phyloP scores from a whole-genome alignment of 2,797 vertebrate genomes.

The Sus cebifrons region DNA sequence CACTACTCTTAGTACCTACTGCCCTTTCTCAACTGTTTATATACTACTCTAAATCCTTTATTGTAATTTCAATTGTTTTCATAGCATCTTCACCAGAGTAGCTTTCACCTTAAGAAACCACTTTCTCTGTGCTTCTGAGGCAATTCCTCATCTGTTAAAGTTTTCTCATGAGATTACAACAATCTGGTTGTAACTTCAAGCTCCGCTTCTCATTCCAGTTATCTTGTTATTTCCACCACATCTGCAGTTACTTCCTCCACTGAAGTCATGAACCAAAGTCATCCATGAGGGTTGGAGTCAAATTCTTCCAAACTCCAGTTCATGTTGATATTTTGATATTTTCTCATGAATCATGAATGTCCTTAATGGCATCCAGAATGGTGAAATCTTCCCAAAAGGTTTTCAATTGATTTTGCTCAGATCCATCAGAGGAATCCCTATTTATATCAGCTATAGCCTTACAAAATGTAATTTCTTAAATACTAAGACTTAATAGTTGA shows the following conservation, averaged over 20 bases:
- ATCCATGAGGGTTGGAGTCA: neutral
- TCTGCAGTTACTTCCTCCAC: neutral
- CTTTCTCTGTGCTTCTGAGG: neutral
- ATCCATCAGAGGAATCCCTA: neutral
- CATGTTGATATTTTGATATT: neutral
- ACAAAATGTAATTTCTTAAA: neutral
- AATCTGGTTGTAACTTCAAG: neutral
- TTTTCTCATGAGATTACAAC: neutral
- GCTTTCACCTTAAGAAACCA: neutral
- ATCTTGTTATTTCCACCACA: neutral
- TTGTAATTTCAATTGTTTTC: neutral
- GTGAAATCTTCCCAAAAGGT: neutral
- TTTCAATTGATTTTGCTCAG: neutral
- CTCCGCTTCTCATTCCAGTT: neutral
- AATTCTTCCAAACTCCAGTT: neutral
- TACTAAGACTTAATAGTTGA: neutral
- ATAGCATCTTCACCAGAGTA: neutral
- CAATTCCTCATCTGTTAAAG: neutral
- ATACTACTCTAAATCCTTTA: neutral
- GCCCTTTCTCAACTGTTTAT: neutral
- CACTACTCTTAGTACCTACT: neutral
- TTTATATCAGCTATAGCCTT: neutral
- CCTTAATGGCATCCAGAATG: neutral
- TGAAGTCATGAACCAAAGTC: neutral
- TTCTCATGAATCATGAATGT: neutral